Conservation (phyloP, 2,888 invertebrate species). For the Netelia melanura region DNA sequence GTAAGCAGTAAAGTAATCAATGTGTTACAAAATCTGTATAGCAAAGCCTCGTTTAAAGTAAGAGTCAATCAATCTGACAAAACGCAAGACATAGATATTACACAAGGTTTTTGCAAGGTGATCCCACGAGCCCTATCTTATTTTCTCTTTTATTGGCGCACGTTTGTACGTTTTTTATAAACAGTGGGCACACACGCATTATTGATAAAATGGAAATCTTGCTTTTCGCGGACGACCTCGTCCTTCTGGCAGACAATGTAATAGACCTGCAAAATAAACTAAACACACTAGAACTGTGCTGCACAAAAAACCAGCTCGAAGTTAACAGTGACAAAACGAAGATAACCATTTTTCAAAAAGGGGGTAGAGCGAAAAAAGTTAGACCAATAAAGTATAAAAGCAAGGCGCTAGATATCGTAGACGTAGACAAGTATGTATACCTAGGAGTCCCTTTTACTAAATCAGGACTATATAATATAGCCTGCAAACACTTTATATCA, state of each 20-base stretch:
- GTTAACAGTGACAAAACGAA: neutral
- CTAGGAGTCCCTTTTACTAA: slow-evolving; percentile 46
- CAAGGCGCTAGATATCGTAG: slow-evolving; percentile 29
- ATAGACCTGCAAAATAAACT: slow-evolving; percentile 39
- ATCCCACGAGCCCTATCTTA: slow-evolving; percentile 54
- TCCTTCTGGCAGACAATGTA: too few relatives aligned
- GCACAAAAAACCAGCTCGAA: slow-evolving; percentile 30
- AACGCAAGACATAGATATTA: slow-evolving; percentile 63
- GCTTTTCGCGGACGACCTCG: too few relatives aligned
- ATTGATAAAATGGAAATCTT: too few relatives aligned
- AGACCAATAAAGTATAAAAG: slow-evolving; percentile 49
- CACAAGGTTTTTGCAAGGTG: slow-evolving; percentile 61
- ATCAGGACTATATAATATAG: slow-evolving; percentile 24
- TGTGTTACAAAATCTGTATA: too few relatives aligned
- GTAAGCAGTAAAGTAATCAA: too few relatives aligned
- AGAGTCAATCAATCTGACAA: too few relatives aligned
- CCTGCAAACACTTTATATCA: neutral
- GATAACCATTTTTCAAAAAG: too few relatives aligned
- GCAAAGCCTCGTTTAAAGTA: too few relatives aligned
- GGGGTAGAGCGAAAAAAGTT: too few relatives aligned
- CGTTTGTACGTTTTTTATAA: too few relatives aligned
- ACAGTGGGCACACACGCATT: too few relatives aligned
- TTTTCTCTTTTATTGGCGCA: slow-evolving; percentile 52
- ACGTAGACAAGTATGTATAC: slow-evolving; percentile 50
- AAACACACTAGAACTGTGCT: slow-evolving; percentile 15